phyloP scores from a whole-genome alignment of 2,113 vertebrate species.

The Grammomys dolichurus region DNA sequence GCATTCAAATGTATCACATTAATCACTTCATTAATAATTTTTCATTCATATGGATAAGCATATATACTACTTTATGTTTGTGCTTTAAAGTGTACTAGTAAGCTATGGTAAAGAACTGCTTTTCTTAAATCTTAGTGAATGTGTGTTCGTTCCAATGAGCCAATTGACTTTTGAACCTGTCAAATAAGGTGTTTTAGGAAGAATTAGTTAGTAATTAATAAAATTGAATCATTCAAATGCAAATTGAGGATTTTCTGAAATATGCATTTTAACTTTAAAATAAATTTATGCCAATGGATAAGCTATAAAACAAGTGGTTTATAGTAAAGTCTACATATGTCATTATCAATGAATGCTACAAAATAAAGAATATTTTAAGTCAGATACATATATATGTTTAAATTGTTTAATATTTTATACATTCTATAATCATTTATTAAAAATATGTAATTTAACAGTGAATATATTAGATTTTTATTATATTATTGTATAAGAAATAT shows the following conservation, averaged over 20 bases:
- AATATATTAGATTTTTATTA: too few relatives aligned
- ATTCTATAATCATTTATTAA: not conserved
- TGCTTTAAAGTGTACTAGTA: not conserved
- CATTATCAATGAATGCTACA: not conserved
- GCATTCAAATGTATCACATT: too few relatives aligned
- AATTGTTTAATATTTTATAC: not conserved
- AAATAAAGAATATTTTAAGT: not conserved
- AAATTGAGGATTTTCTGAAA: not conserved
- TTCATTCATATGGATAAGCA: too few relatives aligned
- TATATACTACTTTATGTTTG: too few relatives aligned
- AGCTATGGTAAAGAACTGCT: not conserved
- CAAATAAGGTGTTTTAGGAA: conserved; percentile 59
- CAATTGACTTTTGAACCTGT: not conserved
- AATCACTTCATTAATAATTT: too few relatives aligned
- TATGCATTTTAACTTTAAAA: conserved; percentile 11
- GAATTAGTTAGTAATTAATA: conserved; percentile 66
- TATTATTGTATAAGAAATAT: too few relatives aligned
- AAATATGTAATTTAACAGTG: too few relatives aligned
- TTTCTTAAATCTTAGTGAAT: conserved; percentile 59
- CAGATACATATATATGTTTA: not conserved
- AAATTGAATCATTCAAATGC: conserved; percentile 48
- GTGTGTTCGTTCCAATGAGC: too few relatives aligned
- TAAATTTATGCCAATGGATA: not conserved
- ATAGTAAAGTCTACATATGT: not conserved
- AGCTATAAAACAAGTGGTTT: not conserved